These are phyloP conservation scores for Porites rus DNA, from an alignment of 92 coral and sea anemone species.

Conservation along the genomic window DNA sequence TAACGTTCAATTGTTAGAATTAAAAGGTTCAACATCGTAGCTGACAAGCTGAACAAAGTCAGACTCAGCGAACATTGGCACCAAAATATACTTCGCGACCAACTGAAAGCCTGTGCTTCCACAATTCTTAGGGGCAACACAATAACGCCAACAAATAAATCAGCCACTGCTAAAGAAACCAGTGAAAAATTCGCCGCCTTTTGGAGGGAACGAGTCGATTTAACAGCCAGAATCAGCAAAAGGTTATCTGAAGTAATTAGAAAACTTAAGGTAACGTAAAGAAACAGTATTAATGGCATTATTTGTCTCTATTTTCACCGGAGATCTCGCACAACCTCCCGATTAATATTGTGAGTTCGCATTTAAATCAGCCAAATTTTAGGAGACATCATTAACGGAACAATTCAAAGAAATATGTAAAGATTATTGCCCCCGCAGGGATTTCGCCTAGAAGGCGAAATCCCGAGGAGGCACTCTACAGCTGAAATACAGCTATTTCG, in stretches of 20 bases:
- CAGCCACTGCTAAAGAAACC: conserved; percentile 59
- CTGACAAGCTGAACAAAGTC: conserved; percentile 67
- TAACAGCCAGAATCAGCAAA: conserved; percentile 49
- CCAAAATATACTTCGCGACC: conserved; percentile 53
- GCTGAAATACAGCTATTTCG: no score
- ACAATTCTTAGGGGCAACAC: conserved; percentile 54
- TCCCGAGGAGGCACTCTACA: no score
- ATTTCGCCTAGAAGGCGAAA: no score
- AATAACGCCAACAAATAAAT: conserved; percentile 49
- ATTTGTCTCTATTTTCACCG: no score
- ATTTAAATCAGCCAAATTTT: no score
- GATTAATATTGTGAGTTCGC: no score
- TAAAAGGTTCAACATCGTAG: conserved; percentile 58
- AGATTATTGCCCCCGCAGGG: no score
- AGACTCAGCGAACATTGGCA: conserved; percentile 53
- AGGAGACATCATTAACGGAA: no score
- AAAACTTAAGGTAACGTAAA: conserved; percentile 40
- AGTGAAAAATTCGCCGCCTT: conserved; percentile 55
- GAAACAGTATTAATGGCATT: conserved; percentile 19
- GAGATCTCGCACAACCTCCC: no score
- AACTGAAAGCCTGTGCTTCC: conserved; percentile 46
- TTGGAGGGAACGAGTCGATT: conserved; percentile 51
- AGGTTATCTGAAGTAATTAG: conserved; percentile 44
- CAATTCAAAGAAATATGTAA: no score
- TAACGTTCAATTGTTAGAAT: conserved; percentile 62